Base-by-base conservation (phyloP, 2,888 invertebrate species). In the Glyphotaelius pellucidus region DNA sequence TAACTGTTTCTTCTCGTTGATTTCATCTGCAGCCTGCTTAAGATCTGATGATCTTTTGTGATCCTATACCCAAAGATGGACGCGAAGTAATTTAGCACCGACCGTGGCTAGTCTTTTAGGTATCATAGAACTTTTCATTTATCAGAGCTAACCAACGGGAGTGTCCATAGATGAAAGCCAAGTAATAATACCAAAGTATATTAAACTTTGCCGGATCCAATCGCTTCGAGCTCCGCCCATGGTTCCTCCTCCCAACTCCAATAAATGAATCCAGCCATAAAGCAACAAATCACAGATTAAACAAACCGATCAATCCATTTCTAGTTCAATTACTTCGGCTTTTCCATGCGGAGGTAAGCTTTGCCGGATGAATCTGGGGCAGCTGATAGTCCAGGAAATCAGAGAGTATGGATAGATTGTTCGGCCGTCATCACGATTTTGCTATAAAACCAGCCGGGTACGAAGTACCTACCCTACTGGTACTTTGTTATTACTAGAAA, bases 351-450 rank as follows among this genome's bases (percentile, higher is more conserved):
- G 38, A 86, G 47, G 30, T 86, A 15, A 42, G 42, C 42, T 42
- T 86, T 86, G 30, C 86, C 86, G n/a, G 86, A 30, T 14, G 35
- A 38, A 38, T 86, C 47, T 86, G 15, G 42, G 35, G 25, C 30
- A 47, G n/a, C 86, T 15, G 86, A 86, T 86, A n/a, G 85, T 85
- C 35, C 85, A 83, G 32, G 85, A 85, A 38, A 85, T 85, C 85
- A n/a, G 42, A 42, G 85, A 38, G 15, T 38, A n/a, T 38, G 35
- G 38, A 38, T 85, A 85, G 85, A 85, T 86, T 86, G 86, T 30
- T 86, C 30, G 35, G 11, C 86, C 86, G 42, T 86, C 86, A 86
- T 86, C 86, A 86, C 86, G 86, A 86, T 30, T 86, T 86, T 42
- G 38, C 86, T 47, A 86, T 86, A 86, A 86, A 86, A 42, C 86